A percentile compares a stretch with the other conserved stretches of the same genome.
Conservation (phyloP, 2,797 vertebrate species). For the Spondyliosoma cantharus region DNA sequence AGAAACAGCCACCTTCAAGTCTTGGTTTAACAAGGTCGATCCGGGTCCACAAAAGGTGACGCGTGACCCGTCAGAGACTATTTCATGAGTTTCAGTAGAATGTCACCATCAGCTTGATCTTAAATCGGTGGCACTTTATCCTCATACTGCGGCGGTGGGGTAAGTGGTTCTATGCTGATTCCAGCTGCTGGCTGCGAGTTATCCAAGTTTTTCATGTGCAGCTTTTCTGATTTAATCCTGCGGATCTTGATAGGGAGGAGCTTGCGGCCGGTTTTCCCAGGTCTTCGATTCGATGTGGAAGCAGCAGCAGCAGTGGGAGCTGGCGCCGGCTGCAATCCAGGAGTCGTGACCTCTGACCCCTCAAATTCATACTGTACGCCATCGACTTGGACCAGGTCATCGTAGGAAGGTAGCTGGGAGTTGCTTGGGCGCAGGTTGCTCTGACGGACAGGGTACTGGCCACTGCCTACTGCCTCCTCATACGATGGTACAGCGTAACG, state of each 20-base stretch:
- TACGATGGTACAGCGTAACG: conserved; percentile 93
- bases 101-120: conserved; percentile 27
- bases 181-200: conserved; percentile 75
- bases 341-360: conserved; percentile 35
- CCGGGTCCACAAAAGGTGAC: conserved; percentile 38
- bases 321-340: conserved; percentile 13
- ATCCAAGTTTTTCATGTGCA: conserved; percentile 86
- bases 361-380: conserved; percentile 76
- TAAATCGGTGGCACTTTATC: conserved; percentile 78
- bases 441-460: conserved; percentile 80
- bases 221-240: conserved; percentile 94
- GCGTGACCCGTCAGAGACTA: not conserved
- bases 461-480: conserved; percentile 91
- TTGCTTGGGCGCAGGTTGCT: conserved; percentile 80
- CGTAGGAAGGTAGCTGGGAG: conserved; percentile 93
- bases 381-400: conserved; percentile 87
- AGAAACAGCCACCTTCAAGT: conserved; percentile 9
- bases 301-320: rapidly evolving
- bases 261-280: conserved; percentile 82
- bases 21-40: conserved; percentile 26
- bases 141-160: conserved; percentile 94
- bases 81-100: conserved; percentile 41
- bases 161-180: conserved; percentile 91
- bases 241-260: conserved; percentile 92
- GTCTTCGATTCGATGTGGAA: conserved; percentile 69